A percentile compares a stretch with the other conserved stretches of the same genome.
Conservation (phyloP, 2,888 invertebrate genomes). For the Maniola hyperantus region DNA sequence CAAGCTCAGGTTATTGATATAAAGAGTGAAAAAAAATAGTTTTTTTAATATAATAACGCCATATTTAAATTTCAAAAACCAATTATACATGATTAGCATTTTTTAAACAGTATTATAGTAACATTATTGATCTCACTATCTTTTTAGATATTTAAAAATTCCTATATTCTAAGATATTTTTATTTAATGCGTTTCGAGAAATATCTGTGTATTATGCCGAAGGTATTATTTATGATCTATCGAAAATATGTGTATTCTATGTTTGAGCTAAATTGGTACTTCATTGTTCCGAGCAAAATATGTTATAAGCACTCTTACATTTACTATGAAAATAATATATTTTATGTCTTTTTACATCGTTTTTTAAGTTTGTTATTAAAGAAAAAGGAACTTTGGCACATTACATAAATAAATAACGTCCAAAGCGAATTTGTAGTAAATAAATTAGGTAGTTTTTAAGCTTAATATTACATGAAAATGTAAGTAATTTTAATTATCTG, state of each 20-base stretch:
- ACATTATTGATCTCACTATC: slow-evolving; percentile 43
- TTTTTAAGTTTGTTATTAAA: neutral
- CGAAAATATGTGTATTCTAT: slow-evolving; percentile 40
- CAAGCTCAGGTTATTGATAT: neutral
- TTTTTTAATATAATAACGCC: neutral
- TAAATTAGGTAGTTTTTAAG: neutral
- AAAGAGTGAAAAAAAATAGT: neutral
- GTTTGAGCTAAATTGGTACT: slow-evolving; percentile 44
- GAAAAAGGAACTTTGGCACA: slow-evolving; percentile 43
- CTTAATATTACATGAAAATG: no score
- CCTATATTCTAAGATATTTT: slow-evolving; percentile 33
- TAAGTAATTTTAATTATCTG: no score
- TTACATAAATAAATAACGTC: slow-evolving; percentile 36
- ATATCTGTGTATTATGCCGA: slow-evolving; percentile 38
- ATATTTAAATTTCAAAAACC: slow-evolving; percentile 18
- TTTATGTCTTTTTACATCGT: neutral
- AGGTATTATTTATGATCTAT: slow-evolving; percentile 34
- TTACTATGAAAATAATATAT: slow-evolving; percentile 9
- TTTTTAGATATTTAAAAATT: slow-evolving; percentile 40
- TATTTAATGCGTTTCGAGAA: slow-evolving; percentile 41
- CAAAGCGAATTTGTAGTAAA: neutral
- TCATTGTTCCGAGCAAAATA: slow-evolving; percentile 36
- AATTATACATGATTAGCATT: slow-evolving; percentile 17
- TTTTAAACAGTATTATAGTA: slow-evolving; percentile 33
- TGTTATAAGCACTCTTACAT: slow-evolving; percentile 25